phyloP scores from a whole-genome alignment of 1,140 invertebrate species.

The Bombus fervidus region DNA sequence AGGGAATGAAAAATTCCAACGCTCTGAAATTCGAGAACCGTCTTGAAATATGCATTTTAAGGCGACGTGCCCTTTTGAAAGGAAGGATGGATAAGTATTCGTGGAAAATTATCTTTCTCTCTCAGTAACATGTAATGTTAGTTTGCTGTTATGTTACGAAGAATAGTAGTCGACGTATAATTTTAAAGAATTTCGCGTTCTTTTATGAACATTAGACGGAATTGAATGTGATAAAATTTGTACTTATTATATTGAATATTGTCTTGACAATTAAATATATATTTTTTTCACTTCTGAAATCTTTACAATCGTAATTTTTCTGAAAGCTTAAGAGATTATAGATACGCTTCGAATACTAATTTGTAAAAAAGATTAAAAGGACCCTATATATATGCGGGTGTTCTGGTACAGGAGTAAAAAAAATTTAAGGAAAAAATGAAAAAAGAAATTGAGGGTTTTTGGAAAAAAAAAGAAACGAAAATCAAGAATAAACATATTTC shows the following conservation, averaged over 20 bases:
- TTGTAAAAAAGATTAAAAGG: too few species aligned
- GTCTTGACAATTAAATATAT: too few species aligned
- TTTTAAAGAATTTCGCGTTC: neutral
- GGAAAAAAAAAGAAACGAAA: too few species aligned
- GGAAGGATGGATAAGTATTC: neutral
- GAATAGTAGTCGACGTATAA: neutral
- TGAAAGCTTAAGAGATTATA: too few species aligned
- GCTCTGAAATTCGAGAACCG: conserved; percentile 30
- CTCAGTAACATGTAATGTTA: conserved; percentile 3
- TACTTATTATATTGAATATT: neutral
- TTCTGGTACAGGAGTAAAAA: too few species aligned
- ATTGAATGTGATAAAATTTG: neutral
- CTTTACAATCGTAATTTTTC: neutral
- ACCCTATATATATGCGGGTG: too few species aligned
- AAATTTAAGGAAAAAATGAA: too few species aligned
- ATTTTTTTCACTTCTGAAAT: too few species aligned
- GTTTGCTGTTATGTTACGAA: neutral
- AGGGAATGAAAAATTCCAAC: conserved; percentile 40
- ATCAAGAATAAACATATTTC: too few species aligned
- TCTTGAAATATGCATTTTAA: conserved; percentile 52
- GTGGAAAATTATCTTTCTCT: conserved; percentile 12
- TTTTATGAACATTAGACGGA: neutral
- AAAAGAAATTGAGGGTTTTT: too few species aligned
- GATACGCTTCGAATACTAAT: too few species aligned
- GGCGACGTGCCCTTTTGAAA: conserved; percentile 3